phyloP scores from a whole-genome alignment of 1,140 invertebrate genomes.

The Orchestia grillus region DNA sequence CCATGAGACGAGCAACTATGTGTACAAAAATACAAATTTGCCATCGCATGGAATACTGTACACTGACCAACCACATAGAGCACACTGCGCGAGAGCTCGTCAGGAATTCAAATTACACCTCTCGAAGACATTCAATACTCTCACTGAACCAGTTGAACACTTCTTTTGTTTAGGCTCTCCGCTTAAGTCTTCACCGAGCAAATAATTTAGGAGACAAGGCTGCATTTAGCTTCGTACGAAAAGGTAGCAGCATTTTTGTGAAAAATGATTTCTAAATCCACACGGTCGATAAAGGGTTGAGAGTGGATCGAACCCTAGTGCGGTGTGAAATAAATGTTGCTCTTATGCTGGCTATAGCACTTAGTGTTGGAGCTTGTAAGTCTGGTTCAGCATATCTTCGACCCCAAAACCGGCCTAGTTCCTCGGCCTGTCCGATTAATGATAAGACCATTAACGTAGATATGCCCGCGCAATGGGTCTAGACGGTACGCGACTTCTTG shows the following conservation, averaged over 20 bases:
- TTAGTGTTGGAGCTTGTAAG: neutral
- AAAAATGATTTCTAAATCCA: neutral
- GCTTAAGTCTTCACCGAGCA: too few relatives aligned
- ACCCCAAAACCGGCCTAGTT: neutral
- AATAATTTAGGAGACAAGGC: too few relatives aligned
- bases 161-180: too few relatives aligned
- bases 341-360: neutral
- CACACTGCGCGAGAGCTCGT: neutral
- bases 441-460: neutral
- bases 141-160: too few relatives aligned
- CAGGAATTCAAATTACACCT: neutral
- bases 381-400: neutral
- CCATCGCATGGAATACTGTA: too few relatives aligned
- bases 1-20: too few relatives aligned
- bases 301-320: neutral
- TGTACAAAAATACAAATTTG: too few relatives aligned
- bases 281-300: neutral
- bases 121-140: neutral
- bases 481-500: too few relatives aligned
- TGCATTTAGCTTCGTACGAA: too few relatives aligned
- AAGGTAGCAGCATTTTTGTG: too few relatives aligned
- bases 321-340: neutral
- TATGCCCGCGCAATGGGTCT: too few relatives aligned
- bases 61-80: too few relatives aligned
- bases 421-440: neutral